Conservation (phyloP, 2,113 vertebrate genomes). For the Potamarius usumacintae region DNA sequence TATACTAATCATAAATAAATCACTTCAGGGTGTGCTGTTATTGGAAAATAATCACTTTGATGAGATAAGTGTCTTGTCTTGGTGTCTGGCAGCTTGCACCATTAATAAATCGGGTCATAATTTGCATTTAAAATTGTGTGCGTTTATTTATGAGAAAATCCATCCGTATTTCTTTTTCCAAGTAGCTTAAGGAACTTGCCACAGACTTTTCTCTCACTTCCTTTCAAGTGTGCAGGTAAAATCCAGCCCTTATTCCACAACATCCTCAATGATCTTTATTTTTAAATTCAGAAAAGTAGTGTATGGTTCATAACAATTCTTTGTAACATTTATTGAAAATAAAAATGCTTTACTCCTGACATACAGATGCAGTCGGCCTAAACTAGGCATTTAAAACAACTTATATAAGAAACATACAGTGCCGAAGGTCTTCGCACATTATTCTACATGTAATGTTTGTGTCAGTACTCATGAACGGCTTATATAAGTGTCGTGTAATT, state of each 20-base stretch:
- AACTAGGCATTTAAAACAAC: not conserved
- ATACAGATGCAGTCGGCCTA: not conserved
- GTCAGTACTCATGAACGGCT: slow-evolving; percentile 3
- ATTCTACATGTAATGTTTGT: slow-evolving; percentile 37
- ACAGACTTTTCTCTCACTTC: not conserved
- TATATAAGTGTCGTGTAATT: slow-evolving; percentile 8
- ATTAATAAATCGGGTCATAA: too few species aligned
- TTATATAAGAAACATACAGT: not conserved
- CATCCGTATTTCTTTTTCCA: not conserved
- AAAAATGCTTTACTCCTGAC: not conserved
- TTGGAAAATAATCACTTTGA: too few species aligned
- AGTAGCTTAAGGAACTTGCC: not conserved
- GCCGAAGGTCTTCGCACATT: slow-evolving; percentile 5
- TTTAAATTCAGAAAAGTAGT: not conserved
- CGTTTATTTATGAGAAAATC: not conserved
- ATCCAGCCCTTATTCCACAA: not conserved
- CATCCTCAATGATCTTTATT: not conserved
- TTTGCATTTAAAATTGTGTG: not conserved
- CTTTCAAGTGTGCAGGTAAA: not conserved
- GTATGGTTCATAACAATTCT: not conserved
- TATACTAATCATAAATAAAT: too few species aligned
- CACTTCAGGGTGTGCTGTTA: too few species aligned
- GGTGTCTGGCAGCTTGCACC: too few species aligned
- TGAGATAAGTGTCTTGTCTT: too few species aligned
- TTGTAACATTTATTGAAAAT: not conserved